Evolutionary conservation across 2,888 invertebrate genomes (phyloP), one percentile per base, ranked within the genome.

Genomic region (Argyresthia albistria): DNA sequence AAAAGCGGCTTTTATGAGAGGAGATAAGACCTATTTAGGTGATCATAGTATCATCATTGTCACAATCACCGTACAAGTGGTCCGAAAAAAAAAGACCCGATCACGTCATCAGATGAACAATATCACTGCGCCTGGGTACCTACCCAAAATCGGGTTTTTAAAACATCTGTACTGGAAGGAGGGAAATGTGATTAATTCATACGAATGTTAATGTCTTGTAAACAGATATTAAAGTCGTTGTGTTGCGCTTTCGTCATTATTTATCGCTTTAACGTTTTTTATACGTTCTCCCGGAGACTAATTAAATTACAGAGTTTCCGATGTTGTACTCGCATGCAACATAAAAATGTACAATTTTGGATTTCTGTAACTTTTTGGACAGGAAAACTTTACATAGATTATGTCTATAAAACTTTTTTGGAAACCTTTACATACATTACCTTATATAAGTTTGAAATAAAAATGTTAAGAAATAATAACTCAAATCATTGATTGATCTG

Each of bases 211-310:
- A 25, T 25, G 25, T 25, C 25, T 25, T 25, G 25, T 25, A 25
- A 25, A 59, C 59, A 56, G 59, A 63, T 67, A 70, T 66, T 60
- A 65, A 66, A 68, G 64, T 56, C 59, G 57, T 56, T 16, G 48
- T 52, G 58, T 53, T 59, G 59, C 54, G 46, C 57, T 57, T 57
- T 53, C 59, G 56, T 59, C 60, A 60, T 65, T 65, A 62, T 66
- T 63, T 62, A 63, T 61, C 61, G 59, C 58, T 59, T 67, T 62
- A 63, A 61, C 56, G 56, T 57, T 61, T 64, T 70, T 63, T 65
- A 65, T 58, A 56, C 59, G 59, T 37, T 51, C 39, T 16, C n/a
- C 47, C 35, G 12, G 58, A 55, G 60, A 60, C 59, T 68, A 67
- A 67, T 66, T 65, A 63, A 59, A 54, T 45, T 25, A 25, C 25